A percentile compares a stretch with the other conserved stretches of the same genome.
Evolutionary conservation across 2,113 vertebrate species (phyloP).

Genomic region (Megaceryle torquata): DNA sequence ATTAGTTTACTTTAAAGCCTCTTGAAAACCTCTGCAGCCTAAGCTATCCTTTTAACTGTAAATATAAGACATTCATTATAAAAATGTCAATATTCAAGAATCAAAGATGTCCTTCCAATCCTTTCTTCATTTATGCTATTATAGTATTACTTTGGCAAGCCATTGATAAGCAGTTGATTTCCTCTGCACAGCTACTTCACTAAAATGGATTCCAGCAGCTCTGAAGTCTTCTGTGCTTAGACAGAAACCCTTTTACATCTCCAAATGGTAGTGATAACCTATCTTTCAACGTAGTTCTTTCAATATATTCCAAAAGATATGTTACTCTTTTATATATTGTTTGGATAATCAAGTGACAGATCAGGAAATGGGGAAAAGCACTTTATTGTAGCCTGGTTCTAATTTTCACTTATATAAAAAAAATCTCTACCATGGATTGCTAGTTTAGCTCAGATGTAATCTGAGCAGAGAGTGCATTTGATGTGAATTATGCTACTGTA

Average conservation of each 20-base stretch:
- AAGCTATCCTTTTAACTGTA: background rate
- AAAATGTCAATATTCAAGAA: background rate
- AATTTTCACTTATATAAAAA: background rate
- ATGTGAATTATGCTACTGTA: background rate
- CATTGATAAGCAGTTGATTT: background rate
- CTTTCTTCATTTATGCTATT: background rate
- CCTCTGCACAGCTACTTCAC: background rate
- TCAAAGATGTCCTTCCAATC: constrained; percentile 32
- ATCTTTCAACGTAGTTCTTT: background rate
- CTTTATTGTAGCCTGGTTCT: background rate
- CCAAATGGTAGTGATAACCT: background rate
- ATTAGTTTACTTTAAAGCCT: constrained; percentile 23
- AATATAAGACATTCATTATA: constrained; percentile 11
- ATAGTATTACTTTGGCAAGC: constrained; percentile 32
- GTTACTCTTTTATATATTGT: background rate
- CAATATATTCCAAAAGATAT: background rate
- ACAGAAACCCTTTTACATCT: constrained; percentile 1
- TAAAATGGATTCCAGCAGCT: background rate
- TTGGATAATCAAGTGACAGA: background rate
- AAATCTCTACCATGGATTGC: background rate
- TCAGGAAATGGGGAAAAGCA: background rate
- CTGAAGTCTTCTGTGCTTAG: background rate
- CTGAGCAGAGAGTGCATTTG: background rate
- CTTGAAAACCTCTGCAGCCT: constrained; percentile 17
- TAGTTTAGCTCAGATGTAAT: background rate